phyloP scores from a whole-genome alignment of 2,113 vertebrate species.

The Etheostoma cragini region DNA sequence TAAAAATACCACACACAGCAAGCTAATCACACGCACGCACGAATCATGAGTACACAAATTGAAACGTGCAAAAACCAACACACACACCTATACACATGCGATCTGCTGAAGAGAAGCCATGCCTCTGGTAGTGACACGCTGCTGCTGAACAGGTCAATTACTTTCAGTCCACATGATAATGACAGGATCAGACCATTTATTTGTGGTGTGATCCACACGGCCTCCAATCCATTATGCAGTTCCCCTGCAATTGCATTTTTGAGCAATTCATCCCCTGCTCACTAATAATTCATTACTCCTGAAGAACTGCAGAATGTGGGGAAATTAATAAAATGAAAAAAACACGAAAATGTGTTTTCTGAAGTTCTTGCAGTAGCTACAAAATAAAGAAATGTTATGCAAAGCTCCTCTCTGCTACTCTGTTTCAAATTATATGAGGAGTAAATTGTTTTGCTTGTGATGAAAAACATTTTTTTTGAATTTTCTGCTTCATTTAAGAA shows the following conservation, averaged over 20 bases:
- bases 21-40: neutral
- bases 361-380: slow-evolving; percentile 9
- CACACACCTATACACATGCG: slow-evolving; percentile 30
- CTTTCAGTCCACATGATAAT: slow-evolving; percentile 73
- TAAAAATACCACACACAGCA: slow-evolving; percentile 30
- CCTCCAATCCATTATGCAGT: slow-evolving; percentile 66
- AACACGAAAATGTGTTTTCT: slow-evolving; percentile 21
- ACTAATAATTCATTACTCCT: slow-evolving; percentile 76
- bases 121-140: slow-evolving; percentile 55
- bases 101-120: slow-evolving; percentile 45
- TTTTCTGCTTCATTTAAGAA: slow-evolving; percentile 53
- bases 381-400: slow-evolving; percentile 22
- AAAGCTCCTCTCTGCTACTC: slow-evolving; percentile 35
- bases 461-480: slow-evolving; percentile 41
- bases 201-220: slow-evolving; percentile 74
- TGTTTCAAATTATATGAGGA: slow-evolving; percentile 48
- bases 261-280: slow-evolving; percentile 66
- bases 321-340: slow-evolving; percentile 54
- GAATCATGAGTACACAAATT: neutral
- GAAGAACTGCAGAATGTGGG: slow-evolving; percentile 29
- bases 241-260: slow-evolving; percentile 72
- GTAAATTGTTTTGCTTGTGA: slow-evolving; percentile 52
- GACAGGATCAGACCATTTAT: slow-evolving; percentile 80
- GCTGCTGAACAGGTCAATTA: slow-evolving; percentile 77
- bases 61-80: neutral